Base-by-base conservation (phyloP, 2,797 vertebrate genomes). In the Xyrichtys novacula region DNA sequence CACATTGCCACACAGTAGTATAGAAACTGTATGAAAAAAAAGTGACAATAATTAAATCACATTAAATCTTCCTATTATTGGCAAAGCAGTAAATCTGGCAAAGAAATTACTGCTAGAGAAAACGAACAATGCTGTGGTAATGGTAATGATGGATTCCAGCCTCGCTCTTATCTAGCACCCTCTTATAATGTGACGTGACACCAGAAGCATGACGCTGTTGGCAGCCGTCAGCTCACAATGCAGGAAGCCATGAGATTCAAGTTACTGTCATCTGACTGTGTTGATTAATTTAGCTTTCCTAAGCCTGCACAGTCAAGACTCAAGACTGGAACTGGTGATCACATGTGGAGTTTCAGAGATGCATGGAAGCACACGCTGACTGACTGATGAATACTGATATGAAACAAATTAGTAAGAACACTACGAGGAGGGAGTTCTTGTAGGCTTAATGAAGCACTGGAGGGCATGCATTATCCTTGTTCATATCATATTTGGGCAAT, bases 161-260 rank as follows among this genome's bases (percentile, higher is more conserved):
- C 29, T 23, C 22, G 1, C 34, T 43, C 36, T 42, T 61, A 29
- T 56, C 61, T 50, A 62, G 3, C 2, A 16, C 25, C 2, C 46
- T 58, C 19, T 57, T 58, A n/a, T n/a, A 38, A 47, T n/a, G 62
- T 46, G 56, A 50, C 3, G 46, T 22, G 26, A 59, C 23, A 15
- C 36, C 20, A 52, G 31, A 56, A 11, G 31, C 9, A 25, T 47
- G 47, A 43, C 12, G 44, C 43, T 56, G 12, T 23, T 42, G 34
- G 38, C 23, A 52, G 9, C 17, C 6, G 16, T 53, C n/a, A 52
- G 46, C 22, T 71, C 17, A 46, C 26, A 56, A 19, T 59, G 38
- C 17, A 65, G 19, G 44, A 60, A 56, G 20, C 36, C 46, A 11
- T 48, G 43, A 62, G n/a, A 60, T 12, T 46, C 19, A 47, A 20